Base-by-base conservation (phyloP, 2,888 invertebrate species). In the Antheraea yamamai region DNA sequence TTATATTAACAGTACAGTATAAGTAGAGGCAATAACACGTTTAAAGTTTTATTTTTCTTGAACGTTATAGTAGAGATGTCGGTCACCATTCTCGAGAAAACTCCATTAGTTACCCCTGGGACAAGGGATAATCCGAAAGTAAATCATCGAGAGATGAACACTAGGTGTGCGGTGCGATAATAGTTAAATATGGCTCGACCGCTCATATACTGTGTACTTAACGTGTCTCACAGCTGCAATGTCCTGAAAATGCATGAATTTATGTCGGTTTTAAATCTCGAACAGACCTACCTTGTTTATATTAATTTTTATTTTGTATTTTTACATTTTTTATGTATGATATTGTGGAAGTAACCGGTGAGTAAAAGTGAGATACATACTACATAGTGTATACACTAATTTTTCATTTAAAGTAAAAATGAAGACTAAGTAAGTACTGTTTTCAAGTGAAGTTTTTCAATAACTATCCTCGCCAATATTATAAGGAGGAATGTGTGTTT, bases 111-210 rank as follows among this genome's bases (percentile, higher is more conserved):
- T 89, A 91, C 85, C 84, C 47, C 79, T 83, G 80, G 84, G 86
- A 87, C 87, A 87, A 87, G 84, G 92, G 92, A 93, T 92, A 93
- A 92, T 89, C 92, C 81, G 86, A 85, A 84, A 90, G 92, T 93
- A 93, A 94, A 94, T 94, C 92, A 93, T 91, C 84, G 85, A 78
- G 84, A 91, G 89, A 91, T 92, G 93, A 94, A 92, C 91, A 88
- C 90, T 85, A 87, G 89, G 87, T 87, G 88, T 89, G 90, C 84
- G 85, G 85, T 83, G 86, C 85, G 94, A 94, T 94, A 94, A 90
- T 91, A 90, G 88, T 93, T 94, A 93, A 93, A 93, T 94, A 94
- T 92, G 90, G 90, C 88, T 82, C 81, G 83, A 77, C 82, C 86
- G 88, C 87, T 90, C 89, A 88, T 89, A 91, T 88, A 87, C 87